phyloP scores from a whole-genome alignment of 1,140 invertebrate genomes.

The Aphaenogaster floridana region DNA sequence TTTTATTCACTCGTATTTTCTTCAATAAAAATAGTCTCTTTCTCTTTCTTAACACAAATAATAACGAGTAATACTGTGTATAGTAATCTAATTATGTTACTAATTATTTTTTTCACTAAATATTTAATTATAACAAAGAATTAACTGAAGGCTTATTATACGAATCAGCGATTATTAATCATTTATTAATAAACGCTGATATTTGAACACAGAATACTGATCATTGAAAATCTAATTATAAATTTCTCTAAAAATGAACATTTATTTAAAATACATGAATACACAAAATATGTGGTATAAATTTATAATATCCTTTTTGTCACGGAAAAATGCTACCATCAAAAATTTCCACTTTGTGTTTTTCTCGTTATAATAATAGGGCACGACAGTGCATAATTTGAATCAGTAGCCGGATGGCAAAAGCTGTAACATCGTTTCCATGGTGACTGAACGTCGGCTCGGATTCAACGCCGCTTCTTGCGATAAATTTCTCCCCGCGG shows the following conservation, averaged over 20 bases:
- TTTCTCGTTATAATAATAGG: conserved; percentile 39
- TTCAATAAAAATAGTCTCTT: background rate
- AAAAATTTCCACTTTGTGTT: conserved; percentile 6
- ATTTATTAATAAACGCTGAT: background rate
- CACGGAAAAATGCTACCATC: background rate
- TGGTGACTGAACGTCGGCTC: background rate
- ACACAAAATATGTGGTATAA: background rate
- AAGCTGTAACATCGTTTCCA: conserved; percentile 12
- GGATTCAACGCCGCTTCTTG: conserved; percentile 28
- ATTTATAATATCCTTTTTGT: background rate
- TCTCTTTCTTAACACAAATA: background rate
- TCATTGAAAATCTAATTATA: background rate
- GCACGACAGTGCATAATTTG: conserved; percentile 5
- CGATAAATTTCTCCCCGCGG: conserved; percentile 49
- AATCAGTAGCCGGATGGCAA: background rate
- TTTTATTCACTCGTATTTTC: conserved; percentile 16
- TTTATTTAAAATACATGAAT: background rate
- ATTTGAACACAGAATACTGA: background rate
- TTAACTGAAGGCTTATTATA: background rate
- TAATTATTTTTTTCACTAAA: background rate
- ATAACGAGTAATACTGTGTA: background rate
- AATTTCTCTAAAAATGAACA: background rate
- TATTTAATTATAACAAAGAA: background rate
- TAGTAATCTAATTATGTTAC: background rate
- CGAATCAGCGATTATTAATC: background rate